A percentile compares a stretch with the other conserved stretches of the same genome.
Evolutionary conservation across 1,140 invertebrate genomes (phyloP).

Genomic region (Dendroctonus valens): DNA sequence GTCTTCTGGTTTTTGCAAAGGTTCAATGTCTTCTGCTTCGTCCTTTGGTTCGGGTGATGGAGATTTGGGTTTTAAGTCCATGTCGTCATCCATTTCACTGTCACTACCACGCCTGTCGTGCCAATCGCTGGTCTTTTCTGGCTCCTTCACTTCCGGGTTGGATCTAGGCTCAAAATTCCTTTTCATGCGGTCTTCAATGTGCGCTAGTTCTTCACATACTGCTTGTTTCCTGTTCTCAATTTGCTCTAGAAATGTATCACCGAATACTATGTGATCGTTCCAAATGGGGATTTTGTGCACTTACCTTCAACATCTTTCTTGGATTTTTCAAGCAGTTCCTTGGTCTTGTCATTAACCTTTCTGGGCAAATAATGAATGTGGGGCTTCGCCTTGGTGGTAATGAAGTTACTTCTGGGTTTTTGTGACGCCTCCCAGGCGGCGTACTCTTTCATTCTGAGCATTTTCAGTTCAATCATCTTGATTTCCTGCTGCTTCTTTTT

Average conservation of each 20-base stretch:
- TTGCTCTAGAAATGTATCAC: slow-evolving; percentile 46
- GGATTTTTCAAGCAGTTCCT: slow-evolving; percentile 53
- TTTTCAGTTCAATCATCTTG: slow-evolving; percentile 85
- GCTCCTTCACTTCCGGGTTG: slow-evolving; percentile 25
- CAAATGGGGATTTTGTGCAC: slow-evolving; percentile 33
- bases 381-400: slow-evolving; percentile 84
- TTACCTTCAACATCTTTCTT: slow-evolving; percentile 57
- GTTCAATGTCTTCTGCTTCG: slow-evolving; percentile 6
- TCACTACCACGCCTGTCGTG: slow-evolving; percentile 22
- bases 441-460: slow-evolving; percentile 83
- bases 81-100: slow-evolving; percentile 27
- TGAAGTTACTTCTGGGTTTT: slow-evolving; percentile 75
- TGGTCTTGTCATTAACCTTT: slow-evolving; percentile 58
- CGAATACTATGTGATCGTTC: neutral
- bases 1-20: neutral
- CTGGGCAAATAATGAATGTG: slow-evolving; percentile 86
- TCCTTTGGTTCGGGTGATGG: slow-evolving; percentile 6
- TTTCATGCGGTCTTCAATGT: slow-evolving; percentile 47
- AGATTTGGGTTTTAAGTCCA: slow-evolving; percentile 18
- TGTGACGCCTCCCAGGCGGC: slow-evolving; percentile 84
- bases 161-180: slow-evolving; percentile 41
- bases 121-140: slow-evolving; percentile 7
- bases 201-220: slow-evolving; percentile 44
- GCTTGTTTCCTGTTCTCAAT: slow-evolving; percentile 49
- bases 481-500: slow-evolving; percentile 88